Base-by-base conservation (phyloP, 2,888 invertebrate species). In the Parapristionchus giblindavisi region DNA sequence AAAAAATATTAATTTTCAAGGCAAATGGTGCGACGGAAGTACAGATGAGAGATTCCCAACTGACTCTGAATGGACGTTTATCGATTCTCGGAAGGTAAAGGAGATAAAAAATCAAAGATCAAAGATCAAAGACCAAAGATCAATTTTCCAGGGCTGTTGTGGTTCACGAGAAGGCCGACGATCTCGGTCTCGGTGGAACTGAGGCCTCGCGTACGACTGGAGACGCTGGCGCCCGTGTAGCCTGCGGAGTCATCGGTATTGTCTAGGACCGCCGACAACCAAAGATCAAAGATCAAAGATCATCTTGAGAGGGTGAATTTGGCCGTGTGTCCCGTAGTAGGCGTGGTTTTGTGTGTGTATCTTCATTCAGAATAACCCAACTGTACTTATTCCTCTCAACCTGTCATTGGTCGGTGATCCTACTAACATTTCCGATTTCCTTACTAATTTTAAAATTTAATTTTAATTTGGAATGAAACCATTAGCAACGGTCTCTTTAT, bases 161-260 rank as follows among this genome's bases (percentile, higher is more conserved):
- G 17, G 80, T 87, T 43, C 89, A 89, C 78, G 86, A 85, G 70
- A 83, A 82, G 52, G 77, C 78, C 32, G 89, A 89, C 79, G 89
- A 89, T 77, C 80, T 89, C 6, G 89, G 89, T n/a, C 76, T 77
- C 43, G 85, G 85, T 27, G 81, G 75, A 52, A 77, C 80, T 24
- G 78, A 80, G n/a, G 81, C 77, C 40, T 83, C 82, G 65, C 74
- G 77, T 32, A 84, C 80, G 34, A 87, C 85, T 24, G 87, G 87
- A 65, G 80, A 84, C 81, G 85, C 87, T 14, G 87, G 87, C 21
- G 76, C 80, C 11, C 79, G 87, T 60, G 34, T 84, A 43, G 86
- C 83, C 1, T 87, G 87, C 75, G 87, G 87, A 38, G 80, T 85
- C 38, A 87, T 87, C 76, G 85, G 85, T n/a, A n/a, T n/a, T n/a